Base-by-base conservation (phyloP, 2,797 vertebrate species). In the Spea hammondii region DNA sequence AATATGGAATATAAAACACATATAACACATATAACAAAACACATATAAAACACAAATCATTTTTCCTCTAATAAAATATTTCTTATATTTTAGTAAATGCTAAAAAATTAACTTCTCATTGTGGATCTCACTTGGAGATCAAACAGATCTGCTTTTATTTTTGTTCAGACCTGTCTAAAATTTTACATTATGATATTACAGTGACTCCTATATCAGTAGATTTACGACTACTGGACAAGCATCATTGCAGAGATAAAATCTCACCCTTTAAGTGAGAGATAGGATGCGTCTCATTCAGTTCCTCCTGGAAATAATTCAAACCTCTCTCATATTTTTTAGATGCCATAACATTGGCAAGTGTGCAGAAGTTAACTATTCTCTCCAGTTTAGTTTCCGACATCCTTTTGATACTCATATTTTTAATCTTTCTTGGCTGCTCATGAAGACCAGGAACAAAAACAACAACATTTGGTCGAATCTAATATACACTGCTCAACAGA, bases 221-320 rank as follows among this genome's bases (percentile, higher is more conserved):
- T 75, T 75, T 80, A 75, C 48, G 53, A 57, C 50, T 62, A 59
- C 50, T 70, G 66, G 72, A 74, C 57, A 70, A 55, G 72, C 72
- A 65, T 70, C 72, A 74, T 17, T 75, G 72, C 5, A 48, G 14
- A 79, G 78, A 80, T 75, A 70, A 7, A n/a, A 79, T 79, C 78
- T 74, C 11, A 4, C 48, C 13, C 11, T 65, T 14, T 71, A 44
- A 32, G 32, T 32, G 32, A 11, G 45, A 49, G 54, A 14, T 70
- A 68, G 57, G 11, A 14, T 62, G 53, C 49, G 72, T 75, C 72
- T 80, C 57, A 74, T 75, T 32, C 47, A 80, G 72, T 80, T 80
- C 78, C 67, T 70, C 65, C 72, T 80, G 78, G 78, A 75, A 49
- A 54, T 32, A 60, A 60, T 70, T 70, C 72, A 74, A 74, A 74